Conservation (phyloP, 2,797 vertebrate species). For the Sebastes diploproa region DNA sequence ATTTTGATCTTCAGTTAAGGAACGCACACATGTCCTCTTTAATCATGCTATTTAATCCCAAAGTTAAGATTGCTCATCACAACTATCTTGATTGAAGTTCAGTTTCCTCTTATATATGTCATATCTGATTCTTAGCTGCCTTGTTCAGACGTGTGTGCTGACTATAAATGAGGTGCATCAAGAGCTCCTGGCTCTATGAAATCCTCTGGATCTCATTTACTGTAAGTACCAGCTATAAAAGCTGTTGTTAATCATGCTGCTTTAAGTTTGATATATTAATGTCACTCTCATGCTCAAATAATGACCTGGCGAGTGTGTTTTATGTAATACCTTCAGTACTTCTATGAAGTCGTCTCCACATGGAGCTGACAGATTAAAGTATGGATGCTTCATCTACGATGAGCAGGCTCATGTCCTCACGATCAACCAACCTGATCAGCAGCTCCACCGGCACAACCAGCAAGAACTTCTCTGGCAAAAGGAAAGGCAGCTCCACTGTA, state of each 20-base stretch:
- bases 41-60: background rate
- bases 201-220: background rate
- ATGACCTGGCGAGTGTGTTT: background rate
- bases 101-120: background rate
- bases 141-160: background rate
- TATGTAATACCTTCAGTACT: background rate
- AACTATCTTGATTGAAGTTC: background rate
- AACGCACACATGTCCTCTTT: background rate
- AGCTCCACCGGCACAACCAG: background rate
- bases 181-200: background rate
- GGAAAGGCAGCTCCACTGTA: background rate
- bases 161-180: background rate
- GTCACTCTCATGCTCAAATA: background rate
- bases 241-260: background rate
- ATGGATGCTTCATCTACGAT: background rate
- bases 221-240: background rate
- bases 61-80: background rate
- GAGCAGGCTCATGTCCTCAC: background rate
- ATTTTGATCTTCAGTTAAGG: background rate
- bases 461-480: background rate
- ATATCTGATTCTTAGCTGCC: background rate
- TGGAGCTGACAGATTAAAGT: background rate
- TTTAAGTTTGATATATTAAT: background rate
- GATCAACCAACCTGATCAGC: background rate
- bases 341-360: background rate